Conservation (phyloP, 2,888 invertebrate genomes). For the Spisula solida region DNA sequence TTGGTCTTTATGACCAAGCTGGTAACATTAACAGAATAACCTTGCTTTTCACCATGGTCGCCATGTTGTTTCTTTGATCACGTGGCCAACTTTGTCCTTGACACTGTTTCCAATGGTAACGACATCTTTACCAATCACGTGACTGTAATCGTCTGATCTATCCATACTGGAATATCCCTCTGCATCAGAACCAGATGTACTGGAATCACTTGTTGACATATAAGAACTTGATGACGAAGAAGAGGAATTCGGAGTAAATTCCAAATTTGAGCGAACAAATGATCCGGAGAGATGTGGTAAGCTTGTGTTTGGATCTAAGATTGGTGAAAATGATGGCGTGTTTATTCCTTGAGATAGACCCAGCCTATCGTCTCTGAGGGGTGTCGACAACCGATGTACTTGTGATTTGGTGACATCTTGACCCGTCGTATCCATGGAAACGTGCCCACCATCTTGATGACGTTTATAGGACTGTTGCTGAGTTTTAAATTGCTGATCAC, state of each 20-base stretch:
- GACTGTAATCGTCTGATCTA: not conserved
- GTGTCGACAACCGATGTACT: not conserved
- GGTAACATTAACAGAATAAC: too few species aligned
- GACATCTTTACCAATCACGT: not conserved
- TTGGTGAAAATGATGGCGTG: slow-evolving; percentile 16
- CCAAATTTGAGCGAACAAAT: slow-evolving; percentile 7
- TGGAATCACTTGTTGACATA: not conserved
- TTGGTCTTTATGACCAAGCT: too few species aligned
- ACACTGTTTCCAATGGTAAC: slow-evolving; percentile 32
- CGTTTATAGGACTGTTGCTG: not conserved
- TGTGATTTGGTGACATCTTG: not conserved
- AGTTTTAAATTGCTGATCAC: not conserved
- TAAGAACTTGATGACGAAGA: not conserved
- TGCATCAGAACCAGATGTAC: not conserved
- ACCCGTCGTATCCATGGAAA: not conserved
- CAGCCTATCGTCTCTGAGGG: not conserved
- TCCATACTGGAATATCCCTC: not conserved
- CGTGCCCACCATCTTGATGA: not conserved
- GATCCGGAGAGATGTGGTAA: slow-evolving; percentile 7
- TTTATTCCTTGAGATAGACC: not conserved
- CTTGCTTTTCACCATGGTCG: slow-evolving; percentile 16
- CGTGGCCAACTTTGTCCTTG: slow-evolving; percentile 34
- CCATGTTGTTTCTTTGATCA: slow-evolving; percentile 43
- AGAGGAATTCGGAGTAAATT: not conserved
- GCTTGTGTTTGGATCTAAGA: slow-evolving; percentile 5